phyloP scores from a whole-genome alignment of 2,113 vertebrate species.

The Mus spicilegus region DNA sequence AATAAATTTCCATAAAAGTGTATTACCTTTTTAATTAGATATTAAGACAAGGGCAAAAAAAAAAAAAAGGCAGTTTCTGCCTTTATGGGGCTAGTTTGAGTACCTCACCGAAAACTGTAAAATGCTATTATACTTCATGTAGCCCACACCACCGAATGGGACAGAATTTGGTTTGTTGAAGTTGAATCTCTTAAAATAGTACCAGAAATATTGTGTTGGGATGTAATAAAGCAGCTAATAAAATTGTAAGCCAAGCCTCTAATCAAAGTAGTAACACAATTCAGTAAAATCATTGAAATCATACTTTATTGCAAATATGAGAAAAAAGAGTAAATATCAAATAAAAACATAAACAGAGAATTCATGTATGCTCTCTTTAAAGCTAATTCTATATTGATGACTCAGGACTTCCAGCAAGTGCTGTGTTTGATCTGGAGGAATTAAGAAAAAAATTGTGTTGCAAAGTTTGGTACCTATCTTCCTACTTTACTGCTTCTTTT shows the following conservation, averaged over 20 bases:
- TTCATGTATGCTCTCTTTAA: background rate
- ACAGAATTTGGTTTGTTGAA: background rate
- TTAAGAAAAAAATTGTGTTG: background rate
- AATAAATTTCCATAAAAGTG: slow-evolving; percentile 52
- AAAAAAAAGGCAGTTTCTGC: background rate
- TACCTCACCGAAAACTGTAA: background rate
- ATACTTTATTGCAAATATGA: background rate
- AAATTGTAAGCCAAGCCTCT: background rate
- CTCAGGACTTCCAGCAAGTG: background rate
- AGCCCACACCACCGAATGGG: background rate
- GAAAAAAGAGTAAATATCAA: background rate
- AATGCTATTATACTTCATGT: background rate
- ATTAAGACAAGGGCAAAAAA: slow-evolving; percentile 57
- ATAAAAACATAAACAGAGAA: background rate
- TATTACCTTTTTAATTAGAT: slow-evolving; percentile 63
- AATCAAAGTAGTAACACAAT: slow-evolving; percentile 5
- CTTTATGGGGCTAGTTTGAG: background rate
- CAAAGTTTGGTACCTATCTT: background rate
- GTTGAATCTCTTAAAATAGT: background rate
- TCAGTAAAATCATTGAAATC: background rate
- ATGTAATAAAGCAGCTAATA: slow-evolving; percentile 4
- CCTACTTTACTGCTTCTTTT: background rate
- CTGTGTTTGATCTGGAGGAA: background rate
- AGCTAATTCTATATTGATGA: background rate
- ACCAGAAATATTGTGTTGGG: background rate